Conservation (phyloP, 2,113 vertebrate species). For the Oryzias woworae region DNA sequence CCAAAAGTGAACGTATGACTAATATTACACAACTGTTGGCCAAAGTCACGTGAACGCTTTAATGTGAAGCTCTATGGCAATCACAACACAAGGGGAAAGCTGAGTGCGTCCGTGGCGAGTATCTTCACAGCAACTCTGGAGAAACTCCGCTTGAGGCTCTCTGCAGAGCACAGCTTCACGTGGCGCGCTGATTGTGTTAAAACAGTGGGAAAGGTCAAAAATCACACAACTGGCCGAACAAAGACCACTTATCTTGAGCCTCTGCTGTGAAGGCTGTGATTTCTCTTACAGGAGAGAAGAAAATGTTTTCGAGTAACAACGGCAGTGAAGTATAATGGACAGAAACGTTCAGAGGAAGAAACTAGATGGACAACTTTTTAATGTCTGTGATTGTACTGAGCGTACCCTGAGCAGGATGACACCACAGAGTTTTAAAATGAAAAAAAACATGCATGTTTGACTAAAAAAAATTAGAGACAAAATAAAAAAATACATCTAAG, state of each 20-base stretch:
- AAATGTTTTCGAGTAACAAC: background rate
- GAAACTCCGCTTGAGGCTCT: slow-evolving; percentile 27
- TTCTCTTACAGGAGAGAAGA: background rate
- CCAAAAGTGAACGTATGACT: slow-evolving; percentile 13
- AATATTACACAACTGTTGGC: slow-evolving; percentile 17
- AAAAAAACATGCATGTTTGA: too few species aligned
- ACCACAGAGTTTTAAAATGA: too few species aligned
- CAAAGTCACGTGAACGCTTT: slow-evolving; percentile 16
- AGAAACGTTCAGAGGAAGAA: too few species aligned
- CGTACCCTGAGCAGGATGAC: too few species aligned
- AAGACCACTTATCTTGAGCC: background rate
- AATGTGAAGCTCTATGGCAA: slow-evolving; percentile 1
- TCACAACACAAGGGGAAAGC: slow-evolving; percentile 8
- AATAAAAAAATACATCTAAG: too few species aligned
- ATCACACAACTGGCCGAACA: background rate
- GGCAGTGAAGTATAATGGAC: too few species aligned
- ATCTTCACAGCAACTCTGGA: slow-evolving; percentile 22
- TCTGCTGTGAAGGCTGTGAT: background rate
- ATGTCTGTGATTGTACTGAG: too few species aligned
- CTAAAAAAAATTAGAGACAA: too few species aligned
- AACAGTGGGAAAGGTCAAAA: slow-evolving; percentile 23
- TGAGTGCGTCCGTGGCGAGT: background rate
- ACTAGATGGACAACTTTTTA: too few species aligned
- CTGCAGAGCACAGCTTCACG: slow-evolving; percentile 4
- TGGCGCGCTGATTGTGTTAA: background rate